phyloP scores from a whole-genome alignment of 2,797 vertebrate species.

The Enoplosus armatus region DNA sequence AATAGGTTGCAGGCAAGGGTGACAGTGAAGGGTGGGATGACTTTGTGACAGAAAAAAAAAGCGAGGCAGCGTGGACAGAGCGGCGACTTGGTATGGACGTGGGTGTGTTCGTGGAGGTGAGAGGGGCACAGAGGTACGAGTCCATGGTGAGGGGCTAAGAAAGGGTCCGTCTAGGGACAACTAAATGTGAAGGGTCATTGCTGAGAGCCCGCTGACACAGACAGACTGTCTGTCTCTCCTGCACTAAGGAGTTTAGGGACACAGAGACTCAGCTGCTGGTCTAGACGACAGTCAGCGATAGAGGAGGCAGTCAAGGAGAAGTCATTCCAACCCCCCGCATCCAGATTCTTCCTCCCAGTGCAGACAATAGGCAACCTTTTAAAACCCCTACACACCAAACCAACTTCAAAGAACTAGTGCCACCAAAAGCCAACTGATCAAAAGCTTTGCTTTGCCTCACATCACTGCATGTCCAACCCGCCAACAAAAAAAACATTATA shows the following conservation, averaged over 20 bases:
- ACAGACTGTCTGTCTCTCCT: constrained; percentile 81
- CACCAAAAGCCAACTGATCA: constrained; percentile 3
- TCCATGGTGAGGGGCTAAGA: constrained; percentile 56
- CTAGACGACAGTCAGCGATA: constrained; percentile 62
- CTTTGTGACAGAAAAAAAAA: constrained; percentile 45
- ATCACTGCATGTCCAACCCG: not conserved
- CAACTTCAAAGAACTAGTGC: constrained; percentile 1
- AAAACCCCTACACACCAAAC: constrained; percentile 8
- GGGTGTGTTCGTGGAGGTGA: constrained; percentile 48
- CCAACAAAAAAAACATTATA: not conserved
- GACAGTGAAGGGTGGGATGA: constrained; percentile 22
- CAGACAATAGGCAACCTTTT: constrained; percentile 55
- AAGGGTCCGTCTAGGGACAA: constrained; percentile 46
- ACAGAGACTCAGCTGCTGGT: constrained; percentile 61
- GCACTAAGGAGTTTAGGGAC: constrained; percentile 69
- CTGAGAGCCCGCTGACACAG: constrained; percentile 70
- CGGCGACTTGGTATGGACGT: constrained; percentile 39
- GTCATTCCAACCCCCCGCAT: constrained; percentile 49
- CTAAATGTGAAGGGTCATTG: constrained; percentile 70
- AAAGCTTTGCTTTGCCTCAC: constrained; percentile 17
- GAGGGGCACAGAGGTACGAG: constrained; percentile 35
- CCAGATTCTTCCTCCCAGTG: constrained; percentile 26
- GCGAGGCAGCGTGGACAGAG: constrained; percentile 26
- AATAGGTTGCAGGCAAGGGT: constrained; percentile 11
- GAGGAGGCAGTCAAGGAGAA: constrained; percentile 62